Conservation (phyloP, 2,113 vertebrate species). For the Pogonocichla stellata region DNA sequence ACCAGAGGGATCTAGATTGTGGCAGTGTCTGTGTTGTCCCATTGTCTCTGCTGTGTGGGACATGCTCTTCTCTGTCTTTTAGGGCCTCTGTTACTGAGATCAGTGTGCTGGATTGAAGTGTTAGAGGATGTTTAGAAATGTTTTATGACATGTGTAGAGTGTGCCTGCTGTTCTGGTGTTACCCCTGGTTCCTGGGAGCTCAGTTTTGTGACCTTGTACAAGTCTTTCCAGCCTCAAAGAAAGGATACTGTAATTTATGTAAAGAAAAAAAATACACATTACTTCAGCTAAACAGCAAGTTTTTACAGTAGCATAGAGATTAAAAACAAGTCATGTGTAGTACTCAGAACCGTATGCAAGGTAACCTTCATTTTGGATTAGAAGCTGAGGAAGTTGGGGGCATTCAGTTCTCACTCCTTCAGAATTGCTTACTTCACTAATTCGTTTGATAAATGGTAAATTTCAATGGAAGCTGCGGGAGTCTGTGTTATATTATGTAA, state of each 20-base stretch:
- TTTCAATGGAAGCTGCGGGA: not conserved
- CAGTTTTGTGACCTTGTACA: not conserved
- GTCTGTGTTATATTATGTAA: fast-evolving
- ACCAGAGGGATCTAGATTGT: not conserved
- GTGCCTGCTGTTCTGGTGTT: not conserved
- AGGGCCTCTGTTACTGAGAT: not conserved
- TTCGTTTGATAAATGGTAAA: not conserved
- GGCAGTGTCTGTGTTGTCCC: not conserved
- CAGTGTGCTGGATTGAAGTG: not conserved
- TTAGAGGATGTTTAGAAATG: not conserved
- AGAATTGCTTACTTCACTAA: not conserved
- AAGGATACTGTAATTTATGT: not conserved
- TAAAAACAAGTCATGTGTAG: not conserved
- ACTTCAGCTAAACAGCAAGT: not conserved
- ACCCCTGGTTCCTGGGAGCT: not conserved
- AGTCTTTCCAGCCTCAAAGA: not conserved
- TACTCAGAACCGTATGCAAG: not conserved
- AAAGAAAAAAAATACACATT: not conserved
- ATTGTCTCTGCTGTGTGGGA: not conserved
- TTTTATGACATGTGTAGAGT: not conserved
- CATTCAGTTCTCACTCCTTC: not conserved
- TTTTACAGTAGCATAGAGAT: not conserved
- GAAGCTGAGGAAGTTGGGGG: not conserved
- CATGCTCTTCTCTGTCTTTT: not conserved
- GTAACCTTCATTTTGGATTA: not conserved